Base-by-base conservation (phyloP, 2,888 invertebrate species). In the Drosophila buzzatii region DNA sequence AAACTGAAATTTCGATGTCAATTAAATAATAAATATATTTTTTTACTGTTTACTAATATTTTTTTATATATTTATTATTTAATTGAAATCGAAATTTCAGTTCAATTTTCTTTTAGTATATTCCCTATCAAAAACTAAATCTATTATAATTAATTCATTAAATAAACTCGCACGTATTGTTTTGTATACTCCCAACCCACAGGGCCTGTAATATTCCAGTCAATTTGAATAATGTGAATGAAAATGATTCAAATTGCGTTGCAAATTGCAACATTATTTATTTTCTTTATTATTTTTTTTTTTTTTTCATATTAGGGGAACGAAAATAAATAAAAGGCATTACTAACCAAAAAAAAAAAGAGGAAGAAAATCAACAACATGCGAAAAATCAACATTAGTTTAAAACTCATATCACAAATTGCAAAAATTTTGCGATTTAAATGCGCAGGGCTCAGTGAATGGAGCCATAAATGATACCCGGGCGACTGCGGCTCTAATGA, bases 401-500 rank as follows among this genome's bases (percentile, higher is more conserved):
- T 53, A 33, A 49, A 55, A 55, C 27, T 23, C 44, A 35, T 14
- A 53, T 23, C 39, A 35, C 14, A 53, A 37, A 41, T 27, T 9
- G 45, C 44, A 59, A 61, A 57, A 20, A 53, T 37, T 35, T 59
- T 37, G 10, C 41, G 37, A 73, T 73, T 73, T 42, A 45, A 68
- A 70, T 69, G 56, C 70, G 52, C 70, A 37, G 27, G 1, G 41
- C 33, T 37, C 59, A 20, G 23, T 62, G 41, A 67, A 44, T 18
- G 56, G 56, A 58, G 37, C 44, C 62, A 73, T 52, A 78, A 59
- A 78, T 61, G 10, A 73, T 53, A 45, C 74, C 61, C 64, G 8
- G 37, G 64, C 39, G 79, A 41, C 53, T 55, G 45, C 47, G 52
- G 45, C 47, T 59, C 74, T 76, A 80, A 78, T 78, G 76, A 80